Evolutionary conservation across 2,888 invertebrate genomes (phyloP).

Genomic region (Pandemis heparana): DNA sequence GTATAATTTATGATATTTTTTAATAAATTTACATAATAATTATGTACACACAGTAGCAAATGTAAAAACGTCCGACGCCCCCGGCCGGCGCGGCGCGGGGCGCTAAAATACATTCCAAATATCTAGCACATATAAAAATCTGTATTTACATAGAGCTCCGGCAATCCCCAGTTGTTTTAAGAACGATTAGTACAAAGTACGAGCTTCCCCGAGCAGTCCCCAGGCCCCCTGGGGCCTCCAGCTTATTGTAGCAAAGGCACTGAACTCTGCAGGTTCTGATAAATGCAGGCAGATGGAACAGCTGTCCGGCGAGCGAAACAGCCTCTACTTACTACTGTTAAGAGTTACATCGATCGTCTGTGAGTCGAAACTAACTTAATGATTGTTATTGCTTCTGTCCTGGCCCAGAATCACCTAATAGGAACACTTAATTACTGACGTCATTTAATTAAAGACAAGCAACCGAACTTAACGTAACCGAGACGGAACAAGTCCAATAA

Average conservation of each 20-base stretch:
- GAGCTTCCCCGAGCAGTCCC: conserved; percentile 18
- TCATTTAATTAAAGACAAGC: background rate
- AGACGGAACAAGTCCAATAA: background rate
- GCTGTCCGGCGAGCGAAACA: conserved; percentile 11
- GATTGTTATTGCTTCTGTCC: conserved; percentile 34
- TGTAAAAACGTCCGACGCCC: conserved; percentile 63
- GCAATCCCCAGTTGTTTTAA: conserved; percentile 29
- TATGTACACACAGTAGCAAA: conserved; percentile 84
- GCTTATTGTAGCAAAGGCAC: conserved; percentile 59
- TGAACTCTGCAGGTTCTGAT: conserved; percentile 47
- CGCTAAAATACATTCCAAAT: conserved; percentile 63
- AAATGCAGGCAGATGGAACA: conserved; percentile 43
- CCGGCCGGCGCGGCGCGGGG: conserved; percentile 47
- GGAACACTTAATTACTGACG: conserved; percentile 47
- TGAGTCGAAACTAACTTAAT: conserved; percentile 2
- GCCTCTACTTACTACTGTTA: background rate
- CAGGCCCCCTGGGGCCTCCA: too few species aligned
- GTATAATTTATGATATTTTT: conserved; percentile 79
- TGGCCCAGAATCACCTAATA: conserved; percentile 47
- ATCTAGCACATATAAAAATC: conserved; percentile 66
- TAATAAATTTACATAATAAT: conserved; percentile 80
- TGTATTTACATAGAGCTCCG: conserved; percentile 70
- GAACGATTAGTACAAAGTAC: conserved; percentile 10
- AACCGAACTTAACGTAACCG: conserved; percentile 8
- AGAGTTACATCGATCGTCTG: background rate